Evolutionary conservation across 2,113 vertebrate genomes (phyloP).

Genomic region (Atrichornis clamosus): DNA sequence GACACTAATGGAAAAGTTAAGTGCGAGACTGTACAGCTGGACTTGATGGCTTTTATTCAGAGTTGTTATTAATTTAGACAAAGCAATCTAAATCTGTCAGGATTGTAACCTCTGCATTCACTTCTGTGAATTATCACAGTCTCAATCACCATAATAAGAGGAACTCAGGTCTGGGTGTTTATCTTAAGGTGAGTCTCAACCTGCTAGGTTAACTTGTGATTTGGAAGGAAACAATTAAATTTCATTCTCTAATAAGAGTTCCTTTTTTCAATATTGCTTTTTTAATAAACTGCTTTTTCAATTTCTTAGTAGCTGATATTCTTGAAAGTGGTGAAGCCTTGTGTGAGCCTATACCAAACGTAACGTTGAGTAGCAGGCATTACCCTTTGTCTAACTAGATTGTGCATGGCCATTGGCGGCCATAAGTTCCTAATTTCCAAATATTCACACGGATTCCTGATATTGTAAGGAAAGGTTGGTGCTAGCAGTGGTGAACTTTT

Average conservation of each 20-base stretch:
- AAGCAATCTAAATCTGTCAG: constrained; percentile 63
- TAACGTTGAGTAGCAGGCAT: background rate
- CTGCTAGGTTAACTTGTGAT: background rate
- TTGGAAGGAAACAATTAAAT: background rate
- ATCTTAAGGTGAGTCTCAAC: background rate
- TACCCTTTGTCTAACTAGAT: background rate
- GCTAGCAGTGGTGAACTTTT: background rate
- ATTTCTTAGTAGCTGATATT: background rate
- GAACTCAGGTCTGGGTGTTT: background rate
- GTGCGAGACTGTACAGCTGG: constrained; percentile 7
- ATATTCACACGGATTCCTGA: background rate
- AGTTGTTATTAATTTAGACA: constrained; percentile 54
- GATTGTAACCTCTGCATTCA: constrained; percentile 25
- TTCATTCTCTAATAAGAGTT: background rate
- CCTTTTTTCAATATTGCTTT: background rate
- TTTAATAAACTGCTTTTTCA: background rate
- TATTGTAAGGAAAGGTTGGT: background rate
- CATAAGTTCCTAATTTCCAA: background rate
- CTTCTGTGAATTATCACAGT: constrained; percentile 48
- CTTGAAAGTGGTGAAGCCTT: background rate
- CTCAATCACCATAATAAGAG: background rate
- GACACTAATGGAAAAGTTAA: constrained; percentile 32
- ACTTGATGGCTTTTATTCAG: constrained; percentile 10
- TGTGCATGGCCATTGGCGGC: background rate
- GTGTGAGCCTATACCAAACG: background rate